phyloP scores from a whole-genome alignment of 1,140 invertebrate species.

The Radopholus similis region DNA sequence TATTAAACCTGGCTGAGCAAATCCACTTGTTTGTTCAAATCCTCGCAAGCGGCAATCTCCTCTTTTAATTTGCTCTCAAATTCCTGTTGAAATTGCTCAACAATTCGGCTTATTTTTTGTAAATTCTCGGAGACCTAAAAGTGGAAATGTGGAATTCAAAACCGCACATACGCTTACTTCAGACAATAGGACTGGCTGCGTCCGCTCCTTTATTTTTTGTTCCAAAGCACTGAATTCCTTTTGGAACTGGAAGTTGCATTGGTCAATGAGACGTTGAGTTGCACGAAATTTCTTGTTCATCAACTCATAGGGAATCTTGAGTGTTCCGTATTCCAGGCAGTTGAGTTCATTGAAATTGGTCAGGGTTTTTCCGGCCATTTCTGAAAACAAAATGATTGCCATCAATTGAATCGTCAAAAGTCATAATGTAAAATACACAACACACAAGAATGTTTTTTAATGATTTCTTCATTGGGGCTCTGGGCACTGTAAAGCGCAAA shows the following conservation, averaged over 20 bases:
- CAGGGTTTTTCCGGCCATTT: constrained; percentile 15
- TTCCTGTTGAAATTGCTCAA: constrained; percentile 46
- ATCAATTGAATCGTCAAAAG: too few species aligned
- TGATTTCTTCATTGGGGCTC: too few species aligned
- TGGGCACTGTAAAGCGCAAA: too few species aligned
- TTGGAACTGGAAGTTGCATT: constrained; percentile 41
- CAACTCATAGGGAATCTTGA: constrained; percentile 85
- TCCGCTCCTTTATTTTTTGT: constrained; percentile 21
- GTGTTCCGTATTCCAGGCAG: constrained; percentile 25
- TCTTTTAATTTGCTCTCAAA: constrained; percentile 85
- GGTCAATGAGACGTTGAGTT: constrained; percentile 63
- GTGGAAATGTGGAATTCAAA: neutral
- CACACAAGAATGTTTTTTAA: too few species aligned
- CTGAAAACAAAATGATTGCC: too few species aligned
- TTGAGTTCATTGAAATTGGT: constrained; percentile 22
- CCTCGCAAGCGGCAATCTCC: constrained; percentile 78
- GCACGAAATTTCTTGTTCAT: constrained; percentile 93
- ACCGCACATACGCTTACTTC: constrained; percentile 14
- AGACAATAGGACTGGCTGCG: constrained; percentile 27
- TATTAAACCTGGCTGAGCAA: constrained; percentile 70
- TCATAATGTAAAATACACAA: too few species aligned
- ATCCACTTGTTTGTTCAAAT: constrained; percentile 82
- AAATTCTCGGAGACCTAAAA: constrained; percentile 33
- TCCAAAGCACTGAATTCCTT: constrained; percentile 31
- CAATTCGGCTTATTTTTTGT: constrained; percentile 14